Base-by-base conservation (phyloP, 2,888 invertebrate genomes). In the Cosmopolites sordidus region DNA sequence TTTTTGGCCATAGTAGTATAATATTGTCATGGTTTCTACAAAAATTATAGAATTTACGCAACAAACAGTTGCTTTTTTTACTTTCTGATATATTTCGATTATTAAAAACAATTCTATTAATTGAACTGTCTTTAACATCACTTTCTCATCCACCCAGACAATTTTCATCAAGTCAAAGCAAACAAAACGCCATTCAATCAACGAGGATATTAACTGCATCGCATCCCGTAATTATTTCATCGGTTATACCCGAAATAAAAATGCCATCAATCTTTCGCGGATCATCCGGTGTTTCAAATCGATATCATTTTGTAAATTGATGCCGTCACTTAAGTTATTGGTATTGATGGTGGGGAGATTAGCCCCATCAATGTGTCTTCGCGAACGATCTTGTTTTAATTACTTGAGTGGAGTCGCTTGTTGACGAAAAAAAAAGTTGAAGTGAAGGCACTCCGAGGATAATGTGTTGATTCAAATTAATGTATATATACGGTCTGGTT, bases 271-370 rank as follows among this genome's bases (percentile, higher is more conserved):
- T 33, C 33, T 33, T 12, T 33, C n/a, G 33, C n/a, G 33, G n/a
- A 22, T 22, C 22, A 22, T 22, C 22, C 22, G 22, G 22, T 22
- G 22, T 22, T 22, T 22, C 22, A 8, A 22, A 22, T 22, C 22
- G 22, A 22, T 22, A 33, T 33, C 33, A 33, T 33, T 33, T 33
- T 33, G 33, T 11, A 33, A 33, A 33, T 33, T 33, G 33, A 33
- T 12, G 33, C 33, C 33, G 33, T 6, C 33, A 33, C 33, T 33
- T 33, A 33, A 33, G 33, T 33, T 33, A 33, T 33, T 33, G 33
- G 33, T 33, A 33, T 33, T 12, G 33, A 33, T 33, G 12, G 12
- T n/a, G 33, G 33, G 8, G 8, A 22, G 22, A 22, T 22, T 22
- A 22, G 22, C 3, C 22, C 22, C 33, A 33, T 33, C 12, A 33